Conservation (phyloP, 2,797 vertebrate genomes). For the Petrocephalus schoutedeni region DNA sequence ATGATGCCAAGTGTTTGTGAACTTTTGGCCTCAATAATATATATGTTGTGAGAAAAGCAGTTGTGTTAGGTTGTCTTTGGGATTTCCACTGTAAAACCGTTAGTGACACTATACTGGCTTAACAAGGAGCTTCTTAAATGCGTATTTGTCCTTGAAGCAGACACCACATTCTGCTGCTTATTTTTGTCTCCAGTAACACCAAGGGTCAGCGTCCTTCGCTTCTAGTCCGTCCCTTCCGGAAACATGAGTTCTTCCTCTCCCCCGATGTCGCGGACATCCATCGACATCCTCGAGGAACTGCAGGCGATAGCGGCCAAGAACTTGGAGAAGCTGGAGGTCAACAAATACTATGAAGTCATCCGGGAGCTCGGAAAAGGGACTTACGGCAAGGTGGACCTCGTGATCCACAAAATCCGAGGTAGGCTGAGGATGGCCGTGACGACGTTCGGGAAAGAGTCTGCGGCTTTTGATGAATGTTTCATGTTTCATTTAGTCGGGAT, state of each 20-base stretch:
- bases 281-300: conserved; percentile 75
- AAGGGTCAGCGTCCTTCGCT: neutral
- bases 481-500: neutral
- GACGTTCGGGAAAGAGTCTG: neutral
- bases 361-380: conserved; percentile 76
- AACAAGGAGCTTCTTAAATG: neutral
- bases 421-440: conserved; percentile 23
- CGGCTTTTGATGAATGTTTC: neutral
- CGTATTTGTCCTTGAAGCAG: neutral
- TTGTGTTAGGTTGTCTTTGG: neutral
- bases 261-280: conserved; percentile 55
- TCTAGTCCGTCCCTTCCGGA: conserved; percentile 28
- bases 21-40: neutral
- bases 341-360: conserved; percentile 76
- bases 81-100: neutral
- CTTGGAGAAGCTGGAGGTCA: conserved; percentile 71
- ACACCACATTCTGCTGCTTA: neutral
- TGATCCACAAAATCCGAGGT: conserved; percentile 76
- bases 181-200: conserved; percentile 31
- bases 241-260: conserved; percentile 62
- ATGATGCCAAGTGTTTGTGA: neutral
- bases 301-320: conserved; percentile 74
- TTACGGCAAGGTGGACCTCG: conserved; percentile 77
- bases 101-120: neutral
- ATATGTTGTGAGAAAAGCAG: neutral